Base-by-base conservation (phyloP, 2,888 invertebrate species). In the Platycheirus rosarum region DNA sequence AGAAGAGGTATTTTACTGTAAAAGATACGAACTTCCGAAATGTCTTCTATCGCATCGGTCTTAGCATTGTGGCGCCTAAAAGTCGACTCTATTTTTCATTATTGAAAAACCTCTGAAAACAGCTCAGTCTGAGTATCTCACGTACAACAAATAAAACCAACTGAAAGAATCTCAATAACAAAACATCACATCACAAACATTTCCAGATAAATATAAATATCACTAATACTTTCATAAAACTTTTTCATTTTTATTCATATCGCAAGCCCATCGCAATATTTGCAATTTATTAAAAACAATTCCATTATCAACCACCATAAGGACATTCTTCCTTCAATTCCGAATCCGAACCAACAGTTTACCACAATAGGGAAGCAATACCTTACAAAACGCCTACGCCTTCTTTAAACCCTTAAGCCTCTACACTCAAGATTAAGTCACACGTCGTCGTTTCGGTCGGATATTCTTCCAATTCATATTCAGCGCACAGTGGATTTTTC, bases 401-500 rank as follows among this genome's bases (percentile, higher is more conserved):
- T 49, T 29, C 26, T 14, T 53, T 46, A 37, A 51, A 51, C 68
- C 60, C 73, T 32, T 82, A 82, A 82, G 82, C 77, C 49, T 71
- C 63, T 46, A 37, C 48, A 29, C 49, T 48, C 42, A 71, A 82
- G 82, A 77, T 82, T 82, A 82, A 69, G 82, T 55, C 77, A 73
- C 77, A 82, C 71, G 68, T 68, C 48, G 70, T 76, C 66, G 55
- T 76, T 71, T 62, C 18, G 40, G 65, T 48, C 55, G 71, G 53
- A 82, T 63, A 51, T 55, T 13, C 55, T 11, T 44, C 63, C 82
- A 77, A 29, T 82, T 82, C 73, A 20, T 77, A 82, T 82, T 82
- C 82, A 57, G 32, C 71, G 49, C 77, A 57, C 77, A 73, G 29
- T 73, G 48, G 68, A 69, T 77, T 82, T 77, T 82, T 82, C 77